Percentiles rank a stretch among this genome's conserved stretches.
Conservation (phyloP, 2,888 invertebrate genomes). For the Drosophila sordidula region DNA sequence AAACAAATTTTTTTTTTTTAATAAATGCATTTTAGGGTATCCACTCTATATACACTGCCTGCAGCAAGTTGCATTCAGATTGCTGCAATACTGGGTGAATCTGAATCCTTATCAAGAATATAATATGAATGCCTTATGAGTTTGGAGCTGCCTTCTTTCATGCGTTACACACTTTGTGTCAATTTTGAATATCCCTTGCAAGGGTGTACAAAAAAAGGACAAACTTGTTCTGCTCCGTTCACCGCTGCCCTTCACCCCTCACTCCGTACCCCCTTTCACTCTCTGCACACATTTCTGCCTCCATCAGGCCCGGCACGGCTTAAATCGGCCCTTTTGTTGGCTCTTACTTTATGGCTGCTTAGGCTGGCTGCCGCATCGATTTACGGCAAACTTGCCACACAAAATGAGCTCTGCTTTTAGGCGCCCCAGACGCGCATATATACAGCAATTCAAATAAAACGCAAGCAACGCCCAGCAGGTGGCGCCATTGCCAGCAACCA, state of each 20-base stretch:
- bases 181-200: not conserved
- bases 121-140: too few species aligned
- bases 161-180: not conserved
- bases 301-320: slow-evolving; percentile 36
- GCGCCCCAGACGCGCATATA: slow-evolving; percentile 38
- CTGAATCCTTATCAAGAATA: not conserved
- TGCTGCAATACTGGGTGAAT: not conserved
- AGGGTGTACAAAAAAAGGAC: slow-evolving; percentile 20
- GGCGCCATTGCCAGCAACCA: slow-evolving; percentile 33
- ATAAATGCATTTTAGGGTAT: too few species aligned
- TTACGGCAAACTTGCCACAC: slow-evolving; percentile 69
- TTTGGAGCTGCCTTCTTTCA: too few species aligned
- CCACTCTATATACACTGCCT: too few species aligned
- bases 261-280: not conserved
- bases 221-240: slow-evolving; percentile 12
- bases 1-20: too few species aligned
- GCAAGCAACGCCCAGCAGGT: slow-evolving; percentile 66
- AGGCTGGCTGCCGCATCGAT: slow-evolving; percentile 73
- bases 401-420: slow-evolving; percentile 66
- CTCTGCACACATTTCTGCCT: not conserved
- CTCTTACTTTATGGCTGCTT: slow-evolving; percentile 78
- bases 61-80: too few species aligned
- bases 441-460: slow-evolving; percentile 63
- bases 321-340: slow-evolving; percentile 57
- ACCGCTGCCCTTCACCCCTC: not conserved